These are phyloP conservation scores for Cettia cetti DNA, from an alignment of 2,113 vertebrate species.

Conservation along the genomic window DNA sequence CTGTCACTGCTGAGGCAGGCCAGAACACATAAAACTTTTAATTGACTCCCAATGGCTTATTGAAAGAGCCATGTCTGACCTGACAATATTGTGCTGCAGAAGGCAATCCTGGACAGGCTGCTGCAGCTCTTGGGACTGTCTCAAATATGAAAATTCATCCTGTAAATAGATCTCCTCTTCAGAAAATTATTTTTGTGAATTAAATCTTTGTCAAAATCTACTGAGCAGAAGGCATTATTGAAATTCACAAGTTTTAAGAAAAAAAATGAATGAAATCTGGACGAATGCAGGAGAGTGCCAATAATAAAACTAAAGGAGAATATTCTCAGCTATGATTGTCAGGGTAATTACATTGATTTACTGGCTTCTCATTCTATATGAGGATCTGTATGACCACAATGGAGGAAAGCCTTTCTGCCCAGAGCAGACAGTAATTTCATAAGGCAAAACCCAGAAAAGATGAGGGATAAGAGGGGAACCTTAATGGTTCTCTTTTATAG, in stretches of 20 bases:
- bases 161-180: neutral
- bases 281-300: neutral
- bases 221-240: neutral
- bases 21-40: neutral
- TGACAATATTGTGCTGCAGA: neutral
- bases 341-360: neutral
- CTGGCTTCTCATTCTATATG: neutral
- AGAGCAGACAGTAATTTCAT: neutral
- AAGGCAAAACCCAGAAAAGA: neutral
- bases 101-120: neutral
- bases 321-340: neutral
- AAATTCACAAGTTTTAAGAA: neutral
- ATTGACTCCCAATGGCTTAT: conserved; percentile 16
- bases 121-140: neutral
- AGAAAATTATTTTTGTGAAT: neutral
- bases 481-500: neutral
- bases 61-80: neutral
- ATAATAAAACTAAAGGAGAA: neutral
- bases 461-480: neutral
- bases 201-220: neutral
- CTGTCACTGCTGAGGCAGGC: neutral
- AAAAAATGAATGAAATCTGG: neutral
- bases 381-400: neutral
- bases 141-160: neutral
- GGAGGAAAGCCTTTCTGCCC: neutral